Base-by-base conservation (phyloP, 2,113 vertebrate species). In the Sialia sialis region DNA sequence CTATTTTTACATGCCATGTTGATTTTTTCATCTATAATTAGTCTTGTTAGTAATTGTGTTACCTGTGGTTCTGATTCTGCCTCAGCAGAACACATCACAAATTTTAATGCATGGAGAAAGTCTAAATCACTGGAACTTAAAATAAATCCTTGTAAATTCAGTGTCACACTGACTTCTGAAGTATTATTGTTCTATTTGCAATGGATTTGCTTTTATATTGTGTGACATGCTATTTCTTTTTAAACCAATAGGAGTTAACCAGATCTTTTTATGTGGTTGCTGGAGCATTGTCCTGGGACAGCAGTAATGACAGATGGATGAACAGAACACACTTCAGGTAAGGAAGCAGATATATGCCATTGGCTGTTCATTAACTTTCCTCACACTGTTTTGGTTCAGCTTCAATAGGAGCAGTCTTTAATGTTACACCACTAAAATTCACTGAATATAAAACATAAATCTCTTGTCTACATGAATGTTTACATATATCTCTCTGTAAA, bases 251-350 rank as follows among this genome's bases (percentile, higher is more conserved):
- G 96, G 90, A 68, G 34, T 76, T 89, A 60, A n/a, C 62, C 41
- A 52, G 27, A 19, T 90, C 41, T 62, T 82, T 93, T 89, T n/a
- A n/a, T 25, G 36, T 66, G 87, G 38, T 73, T 95, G 90, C 78
- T 78, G 87, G 89, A 81, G 78, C 39, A 21, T 95, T 90, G 49
- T 73, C 60, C 36, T 58, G 52, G 81, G 91, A 89, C 59, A 84
- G 43, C 39, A 67, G 48, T 32, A 66, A 55, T 91, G 94, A 94
- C 11, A 69, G 89, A 96, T 95, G 64, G 87, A 93, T 91, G 88
- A 95, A 48, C 44, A 32, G 85, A 96, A 58, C 52, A 29, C 36
- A 20, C 20, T 76, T 49, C 91, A 96, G 96, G 97, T 96, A 95
- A 83, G 94, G 75, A 85, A 88, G 72, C 25, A 88, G 46, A 38